Evolutionary conservation across 2,888 invertebrate species (phyloP), one percentile per base, ranked within the genome.

Genomic region (Monochamus alternatus): DNA sequence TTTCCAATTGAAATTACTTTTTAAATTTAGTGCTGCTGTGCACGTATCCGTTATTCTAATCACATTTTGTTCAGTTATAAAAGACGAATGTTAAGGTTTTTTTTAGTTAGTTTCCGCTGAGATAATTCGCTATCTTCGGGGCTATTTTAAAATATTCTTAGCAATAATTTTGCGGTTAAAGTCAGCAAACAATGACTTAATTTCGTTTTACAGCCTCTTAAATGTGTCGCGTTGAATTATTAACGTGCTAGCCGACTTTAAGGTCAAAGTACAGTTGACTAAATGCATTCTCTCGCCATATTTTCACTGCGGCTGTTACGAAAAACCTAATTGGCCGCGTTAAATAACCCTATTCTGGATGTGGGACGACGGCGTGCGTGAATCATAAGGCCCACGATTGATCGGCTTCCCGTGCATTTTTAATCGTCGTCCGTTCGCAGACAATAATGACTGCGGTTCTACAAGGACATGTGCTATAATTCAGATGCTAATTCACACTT

Each of bases 351-450:
- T 14, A 55, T 55, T 55, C 7, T 55, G 7, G 55, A 22, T 55
- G 55, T 55, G 55, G 55, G 55, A 55, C 22, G 55, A n/a, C 10
- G 4, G 55, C n/a, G 7, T 55, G n/a, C 5, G 10, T 65, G 65
- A 65, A 30, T 65, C 65, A 65, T 51, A 12, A 55, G 51, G 9
- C 65, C 51, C 51, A 65, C 65, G 30, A 64, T 43, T 51, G 51
- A 65, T 65, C 31, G 8, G n/a, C 47, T 51, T 38, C 64, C n/a
- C 44, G 64, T 10, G 38, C 14, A 51, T 65, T 65, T 65, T 51
- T 5, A 51, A 22, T 65, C 7, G 14, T 47, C 51, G 9, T 51
- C 9, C 22, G 47, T 65, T 64, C 12, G 30, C 51, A 65, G 65
- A 47, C 51, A 30, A n/a, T 65, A 51, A 65, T 65, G 51, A 30